Percentiles rank a stretch among this genome's conserved stretches.
phyloP scores from a whole-genome alignment of 35 echinoderm and acorn worm species.

The Ophioderma brevispina region DNA sequence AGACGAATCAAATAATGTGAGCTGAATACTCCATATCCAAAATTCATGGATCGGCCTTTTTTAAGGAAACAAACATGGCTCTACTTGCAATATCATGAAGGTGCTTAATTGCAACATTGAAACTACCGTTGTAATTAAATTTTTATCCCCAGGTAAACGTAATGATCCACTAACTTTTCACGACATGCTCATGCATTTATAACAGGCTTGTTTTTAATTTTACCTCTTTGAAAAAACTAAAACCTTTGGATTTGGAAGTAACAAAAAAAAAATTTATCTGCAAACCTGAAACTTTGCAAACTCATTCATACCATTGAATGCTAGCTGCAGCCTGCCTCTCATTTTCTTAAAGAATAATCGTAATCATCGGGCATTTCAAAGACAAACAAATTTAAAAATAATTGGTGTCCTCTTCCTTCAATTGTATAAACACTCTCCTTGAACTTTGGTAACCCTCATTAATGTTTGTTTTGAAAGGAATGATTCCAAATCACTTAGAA shows the following conservation, averaged over 20 bases:
- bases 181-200: background rate
- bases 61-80: slow-evolving; percentile 5
- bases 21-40: slow-evolving; percentile 25
- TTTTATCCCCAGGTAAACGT: background rate
- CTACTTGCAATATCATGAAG: background rate
- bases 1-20: slow-evolving; percentile 24
- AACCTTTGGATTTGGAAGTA: background rate
- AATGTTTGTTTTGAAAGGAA: slow-evolving; percentile 14
- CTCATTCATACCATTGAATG: background rate
- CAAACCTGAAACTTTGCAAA: background rate
- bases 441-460: slow-evolving; percentile 4
- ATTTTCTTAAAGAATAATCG: background rate
- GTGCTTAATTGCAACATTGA: background rate
- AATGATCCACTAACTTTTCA: slow-evolving; percentile 5
- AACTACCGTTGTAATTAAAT: background rate
- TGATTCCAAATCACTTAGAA: slow-evolving; percentile 55
- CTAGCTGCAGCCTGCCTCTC: background rate
- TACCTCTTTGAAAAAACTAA: background rate
- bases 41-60: background rate
- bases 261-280: background rate
- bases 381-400: slow-evolving; percentile 22
- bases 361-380: background rate
- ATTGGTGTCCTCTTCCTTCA: slow-evolving; percentile 17
- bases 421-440: background rate
- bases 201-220: slow-evolving; percentile 11